Evolutionary conservation across 2,888 invertebrate genomes (phyloP).

Genomic region (Eupithecia subumbrata): DNA sequence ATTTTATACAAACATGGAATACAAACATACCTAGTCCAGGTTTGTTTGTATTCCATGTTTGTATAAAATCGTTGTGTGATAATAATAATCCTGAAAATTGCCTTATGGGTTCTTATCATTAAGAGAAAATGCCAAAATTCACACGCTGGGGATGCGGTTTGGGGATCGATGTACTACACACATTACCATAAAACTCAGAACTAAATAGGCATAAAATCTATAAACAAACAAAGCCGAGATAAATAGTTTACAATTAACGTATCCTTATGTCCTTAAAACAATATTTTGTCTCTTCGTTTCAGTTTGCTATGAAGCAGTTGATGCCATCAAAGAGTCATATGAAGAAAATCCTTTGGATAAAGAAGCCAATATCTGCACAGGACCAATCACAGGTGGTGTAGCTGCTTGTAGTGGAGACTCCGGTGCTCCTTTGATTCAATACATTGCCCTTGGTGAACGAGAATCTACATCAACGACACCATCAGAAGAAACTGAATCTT

Average conservation of each 20-base stretch:
- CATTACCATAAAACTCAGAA: neutral
- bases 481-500: slow-evolving; percentile 11
- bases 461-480: slow-evolving; percentile 38
- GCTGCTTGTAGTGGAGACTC: slow-evolving; percentile 84
- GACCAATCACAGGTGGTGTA: slow-evolving; percentile 74
- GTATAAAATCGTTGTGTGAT: neutral
- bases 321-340: slow-evolving; percentile 59
- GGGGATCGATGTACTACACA: too few relatives aligned
- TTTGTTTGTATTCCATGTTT: neutral
- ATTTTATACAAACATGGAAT: too few relatives aligned
- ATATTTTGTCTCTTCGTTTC: slow-evolving; percentile 33
- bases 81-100: too few relatives aligned
- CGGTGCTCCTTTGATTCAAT: slow-evolving; percentile 80
- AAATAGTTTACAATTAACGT: neutral
- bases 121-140: too few relatives aligned
- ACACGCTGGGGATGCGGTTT: too few relatives aligned
- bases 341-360: slow-evolving; percentile 73
- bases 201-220: neutral
- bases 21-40: too few relatives aligned
- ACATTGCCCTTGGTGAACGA: slow-evolving; percentile 42
- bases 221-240: neutral
- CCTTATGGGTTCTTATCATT: too few relatives aligned
- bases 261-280: neutral
- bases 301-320: slow-evolving; percentile 74
- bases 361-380: slow-evolving; percentile 81